These are phyloP conservation scores for Acleris emargana DNA, from an alignment of 2,888 invertebrate genomes.

Conservation along the genomic window DNA sequence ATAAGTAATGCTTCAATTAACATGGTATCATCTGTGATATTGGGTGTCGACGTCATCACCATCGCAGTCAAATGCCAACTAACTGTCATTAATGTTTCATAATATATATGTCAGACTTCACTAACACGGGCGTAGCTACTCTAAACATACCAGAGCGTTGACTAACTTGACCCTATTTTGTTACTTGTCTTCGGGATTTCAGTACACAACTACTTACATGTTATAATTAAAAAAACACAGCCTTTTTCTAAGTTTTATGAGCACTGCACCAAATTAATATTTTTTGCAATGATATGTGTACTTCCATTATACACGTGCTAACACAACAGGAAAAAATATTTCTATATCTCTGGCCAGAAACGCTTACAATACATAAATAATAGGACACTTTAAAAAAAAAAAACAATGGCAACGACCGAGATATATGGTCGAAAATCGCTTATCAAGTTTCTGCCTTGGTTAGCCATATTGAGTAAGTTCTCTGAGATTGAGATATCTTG, in stretches of 20 bases:
- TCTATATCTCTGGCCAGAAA: no score
- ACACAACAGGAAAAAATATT: no score
- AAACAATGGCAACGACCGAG: no score
- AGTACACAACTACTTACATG: slow-evolving; percentile 5
- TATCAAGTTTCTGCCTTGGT: no score
- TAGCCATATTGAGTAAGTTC: no score
- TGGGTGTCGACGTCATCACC: slow-evolving; percentile 60
- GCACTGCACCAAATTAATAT: slow-evolving; percentile 15
- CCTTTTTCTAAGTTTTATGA: neutral
- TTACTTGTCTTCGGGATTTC: slow-evolving; percentile 71
- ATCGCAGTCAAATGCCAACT: slow-evolving; percentile 55
- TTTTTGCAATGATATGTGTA: neutral
- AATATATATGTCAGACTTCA: slow-evolving; percentile 51
- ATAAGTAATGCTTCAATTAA: slow-evolving; percentile 67
- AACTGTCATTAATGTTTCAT: slow-evolving; percentile 57
- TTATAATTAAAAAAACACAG: slow-evolving; percentile 2
- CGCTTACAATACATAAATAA: no score
- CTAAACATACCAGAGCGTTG: slow-evolving; percentile 61
- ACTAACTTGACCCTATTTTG: slow-evolving; percentile 69
- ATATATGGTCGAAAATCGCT: no score
- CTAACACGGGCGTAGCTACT: slow-evolving; percentile 72
- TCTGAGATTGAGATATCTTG: no score
- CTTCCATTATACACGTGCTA: no score
- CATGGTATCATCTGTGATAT: slow-evolving; percentile 53
- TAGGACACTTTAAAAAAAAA: no score